Base-by-base conservation (phyloP, 2,113 vertebrate genomes). In the Ameiurus melas region DNA sequence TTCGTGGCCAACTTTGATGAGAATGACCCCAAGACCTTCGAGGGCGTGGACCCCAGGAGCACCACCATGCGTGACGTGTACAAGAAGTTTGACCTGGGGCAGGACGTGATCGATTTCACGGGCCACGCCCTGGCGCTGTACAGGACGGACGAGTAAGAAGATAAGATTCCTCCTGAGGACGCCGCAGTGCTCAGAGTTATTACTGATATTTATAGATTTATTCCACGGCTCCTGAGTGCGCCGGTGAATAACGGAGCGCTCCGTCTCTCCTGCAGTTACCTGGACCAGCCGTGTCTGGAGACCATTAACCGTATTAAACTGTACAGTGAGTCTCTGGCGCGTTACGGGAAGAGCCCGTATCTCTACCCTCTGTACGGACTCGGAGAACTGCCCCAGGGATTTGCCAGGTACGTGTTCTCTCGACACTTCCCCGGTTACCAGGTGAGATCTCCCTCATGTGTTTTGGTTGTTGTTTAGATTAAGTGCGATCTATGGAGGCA, bases 1-100 rank as follows among this genome's bases (percentile, higher is more conserved):
- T 98, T 98, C 75, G 97, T 98, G 91, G 97, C 97, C 87, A 97
- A 97, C 92, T 98, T 97, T 25, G 97, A 98, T 14, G 97, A 98
- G 92, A 97, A 97, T 0, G 97, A 98, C 91, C 95, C 97, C 47
- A 97, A 98, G 92, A 97, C 97, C 22, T 96, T 97, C 7, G 96
- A 98, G 92, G 97, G 97, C 0, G 95, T 97, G 14, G 97, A 97
- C 85, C 97, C 97, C 55, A 96, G 97, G 90, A 92, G 89, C 68
- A 98, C 96, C 25, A 96, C 95, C 39, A 98, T 98, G 97, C 95
- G 96, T 27, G 97, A 97, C 0, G 97, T 97, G 86, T 98, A 98
- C 93, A 96, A 97, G 94, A 97, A 97, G 92, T 98, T 98, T 84
- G 97, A 90, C 75, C 83, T 87, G 58, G 89, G 89, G 4, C 89